A percentile compares a stretch with the other conserved stretches of the same genome.
These are phyloP conservation scores for Ennomos erosarius DNA, from an alignment of 2,888 invertebrate species.

Conservation along the genomic window DNA sequence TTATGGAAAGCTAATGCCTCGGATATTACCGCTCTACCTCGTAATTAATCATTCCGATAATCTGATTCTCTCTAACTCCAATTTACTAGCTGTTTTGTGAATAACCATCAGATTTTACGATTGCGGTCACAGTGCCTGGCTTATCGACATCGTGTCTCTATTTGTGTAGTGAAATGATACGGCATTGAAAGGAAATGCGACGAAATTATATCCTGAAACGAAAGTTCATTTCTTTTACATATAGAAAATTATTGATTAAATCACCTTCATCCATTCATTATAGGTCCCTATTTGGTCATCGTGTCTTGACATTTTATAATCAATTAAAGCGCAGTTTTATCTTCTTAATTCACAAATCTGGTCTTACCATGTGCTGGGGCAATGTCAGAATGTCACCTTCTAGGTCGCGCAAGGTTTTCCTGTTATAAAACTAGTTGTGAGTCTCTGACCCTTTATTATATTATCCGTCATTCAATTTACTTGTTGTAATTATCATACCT, in stretches of 20 bases:
- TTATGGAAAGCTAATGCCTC: constrained; percentile 31
- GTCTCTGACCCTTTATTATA: background rate
- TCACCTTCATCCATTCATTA: too few relatives aligned
- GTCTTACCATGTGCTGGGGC: constrained; percentile 5
- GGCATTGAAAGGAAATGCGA: background rate
- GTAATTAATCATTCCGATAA: constrained; percentile 37
- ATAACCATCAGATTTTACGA: constrained; percentile 34
- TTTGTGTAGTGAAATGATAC: constrained; percentile 5
- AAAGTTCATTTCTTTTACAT: background rate
- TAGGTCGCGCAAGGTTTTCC: constrained; percentile 15
- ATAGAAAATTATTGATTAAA: background rate
- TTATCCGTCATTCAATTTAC: constrained; percentile 4
- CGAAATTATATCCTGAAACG: background rate
- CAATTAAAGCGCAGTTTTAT: too few relatives aligned
- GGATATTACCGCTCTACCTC: constrained; percentile 30
- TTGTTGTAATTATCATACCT: constrained; percentile 11
- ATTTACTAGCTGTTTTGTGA: too few relatives aligned
- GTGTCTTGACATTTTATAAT: too few relatives aligned
- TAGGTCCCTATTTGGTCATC: too few relatives aligned
- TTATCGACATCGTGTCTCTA: constrained; percentile 2
- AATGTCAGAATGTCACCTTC: constrained; percentile 6
- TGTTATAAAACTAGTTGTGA: constrained; percentile 2
- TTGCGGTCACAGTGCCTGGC: constrained; percentile 9
- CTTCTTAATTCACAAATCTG: constrained; percentile 1
- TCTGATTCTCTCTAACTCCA: constrained; percentile 19